These are phyloP conservation scores for Podarcis raffonei DNA, from an alignment of 2,113 vertebrate species.

Conservation along the genomic window DNA sequence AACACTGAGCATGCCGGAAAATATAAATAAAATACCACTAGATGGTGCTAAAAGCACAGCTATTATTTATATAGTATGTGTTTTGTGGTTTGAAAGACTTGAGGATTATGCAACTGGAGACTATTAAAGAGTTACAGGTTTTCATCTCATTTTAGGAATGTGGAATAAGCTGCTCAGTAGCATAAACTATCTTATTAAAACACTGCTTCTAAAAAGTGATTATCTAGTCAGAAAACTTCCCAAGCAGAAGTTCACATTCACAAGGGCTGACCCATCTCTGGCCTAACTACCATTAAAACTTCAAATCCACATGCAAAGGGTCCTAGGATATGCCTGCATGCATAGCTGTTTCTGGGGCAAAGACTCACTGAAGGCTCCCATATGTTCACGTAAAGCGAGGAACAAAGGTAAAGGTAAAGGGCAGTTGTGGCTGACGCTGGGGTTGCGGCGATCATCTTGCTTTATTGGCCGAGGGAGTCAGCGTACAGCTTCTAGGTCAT, in stretches of 20 bases:
- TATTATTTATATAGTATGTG: background rate
- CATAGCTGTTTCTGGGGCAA: background rate
- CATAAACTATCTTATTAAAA: background rate
- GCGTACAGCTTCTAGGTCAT: too few species aligned
- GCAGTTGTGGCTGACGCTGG: too few species aligned
- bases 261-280: background rate
- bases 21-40: slow-evolving; percentile 31
- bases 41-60: slow-evolving; percentile 54
- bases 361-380: background rate
- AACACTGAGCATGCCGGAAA: background rate
- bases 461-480: too few species aligned
- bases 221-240: background rate
- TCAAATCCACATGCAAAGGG: background rate
- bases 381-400: background rate
- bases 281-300: background rate
- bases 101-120: background rate
- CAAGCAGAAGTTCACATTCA: background rate
- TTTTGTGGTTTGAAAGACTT: background rate
- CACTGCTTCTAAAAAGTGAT: background rate
- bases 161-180: background rate
- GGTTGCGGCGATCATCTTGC: too few species aligned
- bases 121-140: background rate
- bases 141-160: background rate
- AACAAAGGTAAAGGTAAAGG: too few species aligned
- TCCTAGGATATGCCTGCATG: background rate